Evolutionary conservation across 2,113 vertebrate species (phyloP), one percentile per base, ranked within the genome.

Genomic region (Alethe castanea): DNA sequence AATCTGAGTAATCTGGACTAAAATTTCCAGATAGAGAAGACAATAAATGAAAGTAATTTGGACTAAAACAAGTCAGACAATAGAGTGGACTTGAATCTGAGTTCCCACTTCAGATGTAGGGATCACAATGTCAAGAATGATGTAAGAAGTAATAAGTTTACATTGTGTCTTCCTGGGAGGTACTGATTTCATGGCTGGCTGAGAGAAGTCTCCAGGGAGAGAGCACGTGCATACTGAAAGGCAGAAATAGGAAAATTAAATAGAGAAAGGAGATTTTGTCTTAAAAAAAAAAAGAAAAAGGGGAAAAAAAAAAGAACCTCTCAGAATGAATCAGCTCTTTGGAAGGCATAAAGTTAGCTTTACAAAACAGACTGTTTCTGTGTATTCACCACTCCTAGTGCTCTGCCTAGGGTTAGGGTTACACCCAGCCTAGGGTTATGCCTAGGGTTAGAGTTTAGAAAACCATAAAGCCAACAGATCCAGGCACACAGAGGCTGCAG

Each of bases 301-400:
- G 40, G 14, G 14, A 40, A 40, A 44, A 25, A 50, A 50, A 26
- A 90, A 86, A 81, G 64, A 95, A 61, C 45, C 26, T 88, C 69
- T 78, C 69, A 65, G 62, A 88, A 88, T 93, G 45, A 93, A 82
- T 93, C 81, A 88, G 50, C 45, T 90, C 67, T 82, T 94, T 82
- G 42, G 54, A 92, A 53, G 61, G 45, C 5, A 3, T 88, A 19
- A 79, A 69, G 71, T 82, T 57, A 72, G 53, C 54, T 90, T 79
- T 82, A 92, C 71, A 94, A 90, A 96, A 72, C 54, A 90, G 79
- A n/a, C 36, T 69, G 81, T 92, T 86, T 57, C 85, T 86, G 3
- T 57, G 66, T 85, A 65, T 65, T 93, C 59, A 61, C 74, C 25
- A 53, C 82, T 93, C 56, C 12, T 54, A 33, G 29, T 33, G 18